A percentile compares a stretch with the other conserved stretches of the same genome.
Conservation (phyloP, 2,113 vertebrate species). For the Calyptommatus sinebrachiatus region DNA sequence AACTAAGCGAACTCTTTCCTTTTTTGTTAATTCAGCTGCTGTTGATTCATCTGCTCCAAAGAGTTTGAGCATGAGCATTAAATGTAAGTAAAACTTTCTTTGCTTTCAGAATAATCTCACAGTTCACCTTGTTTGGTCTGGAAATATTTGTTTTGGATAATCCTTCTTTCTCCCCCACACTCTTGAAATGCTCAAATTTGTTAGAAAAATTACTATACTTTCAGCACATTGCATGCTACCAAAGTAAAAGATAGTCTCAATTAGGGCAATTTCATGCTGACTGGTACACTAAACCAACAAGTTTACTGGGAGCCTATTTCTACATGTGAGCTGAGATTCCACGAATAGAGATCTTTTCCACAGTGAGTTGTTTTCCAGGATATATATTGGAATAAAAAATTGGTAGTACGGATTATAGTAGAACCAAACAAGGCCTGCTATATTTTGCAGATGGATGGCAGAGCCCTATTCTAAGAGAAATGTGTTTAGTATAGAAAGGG, state of each 20-base stretch:
- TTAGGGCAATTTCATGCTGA: not conserved
- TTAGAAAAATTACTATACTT: constrained; percentile 30
- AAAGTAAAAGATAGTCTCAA: not conserved
- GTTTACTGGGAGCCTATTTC: no score
- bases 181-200: constrained; percentile 35
- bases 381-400: no score
- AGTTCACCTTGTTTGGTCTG: constrained; percentile 58
- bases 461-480: no score
- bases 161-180: constrained; percentile 34
- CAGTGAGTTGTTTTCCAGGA: no score
- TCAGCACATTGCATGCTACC: not conserved
- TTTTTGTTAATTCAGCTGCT: constrained; percentile 64
- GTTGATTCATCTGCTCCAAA: constrained; percentile 66
- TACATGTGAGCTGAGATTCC: no score
- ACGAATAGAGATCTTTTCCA: no score
- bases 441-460: no score
- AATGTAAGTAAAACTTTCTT: constrained; percentile 64
- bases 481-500: no score
- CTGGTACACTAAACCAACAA: no score
- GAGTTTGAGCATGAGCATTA: constrained; percentile 59
- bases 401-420: no score
- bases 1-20: constrained; percentile 37
- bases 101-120: constrained; percentile 51
- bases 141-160: constrained; percentile 56
- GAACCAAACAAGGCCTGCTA: no score